A percentile compares a stretch with the other conserved stretches of the same genome.
phyloP scores from a whole-genome alignment of 2,888 invertebrate genomes.

The Eupithecia subfuscata region DNA sequence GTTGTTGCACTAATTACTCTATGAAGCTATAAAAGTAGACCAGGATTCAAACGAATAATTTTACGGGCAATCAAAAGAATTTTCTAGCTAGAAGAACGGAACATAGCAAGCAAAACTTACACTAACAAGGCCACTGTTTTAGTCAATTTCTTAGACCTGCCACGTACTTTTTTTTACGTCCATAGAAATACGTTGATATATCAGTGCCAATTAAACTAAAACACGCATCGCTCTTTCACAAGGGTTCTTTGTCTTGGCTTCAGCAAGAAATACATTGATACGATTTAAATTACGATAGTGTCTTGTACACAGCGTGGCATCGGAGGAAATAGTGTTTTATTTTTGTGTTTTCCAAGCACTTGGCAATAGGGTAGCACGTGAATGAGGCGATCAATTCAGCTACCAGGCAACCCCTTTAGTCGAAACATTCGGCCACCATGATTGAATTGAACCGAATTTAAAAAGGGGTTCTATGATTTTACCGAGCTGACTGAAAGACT shows the following conservation, averaged over 20 bases:
- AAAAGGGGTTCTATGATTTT: not conserved
- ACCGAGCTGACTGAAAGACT: not conserved
- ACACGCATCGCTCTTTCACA: not conserved
- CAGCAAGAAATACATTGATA: conserved; percentile 35
- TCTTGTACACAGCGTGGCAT: conserved; percentile 45
- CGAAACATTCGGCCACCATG: not conserved
- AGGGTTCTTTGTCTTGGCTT: conserved; percentile 21
- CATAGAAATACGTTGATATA: not conserved
- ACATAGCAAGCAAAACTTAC: not conserved
- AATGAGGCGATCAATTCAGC: not conserved
- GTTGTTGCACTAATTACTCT: not conserved
- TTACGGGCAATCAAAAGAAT: not conserved
- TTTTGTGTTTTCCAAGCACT: conserved; percentile 56
- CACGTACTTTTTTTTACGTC: not conserved
- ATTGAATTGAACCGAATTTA: not conserved
- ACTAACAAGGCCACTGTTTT: not conserved
- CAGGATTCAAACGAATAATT: not conserved
- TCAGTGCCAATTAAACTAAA: not conserved
- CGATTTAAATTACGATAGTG: conserved; percentile 53
- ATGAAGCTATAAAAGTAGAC: not conserved
- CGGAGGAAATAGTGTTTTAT: conserved; percentile 55
- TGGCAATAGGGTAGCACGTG: not conserved
- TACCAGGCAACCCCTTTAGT: not conserved
- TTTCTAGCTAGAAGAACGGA: not conserved
- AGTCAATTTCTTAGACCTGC: not conserved